Evolutionary conservation across 2,113 vertebrate species (phyloP).

Genomic region (Alexandromys fortis): DNA sequence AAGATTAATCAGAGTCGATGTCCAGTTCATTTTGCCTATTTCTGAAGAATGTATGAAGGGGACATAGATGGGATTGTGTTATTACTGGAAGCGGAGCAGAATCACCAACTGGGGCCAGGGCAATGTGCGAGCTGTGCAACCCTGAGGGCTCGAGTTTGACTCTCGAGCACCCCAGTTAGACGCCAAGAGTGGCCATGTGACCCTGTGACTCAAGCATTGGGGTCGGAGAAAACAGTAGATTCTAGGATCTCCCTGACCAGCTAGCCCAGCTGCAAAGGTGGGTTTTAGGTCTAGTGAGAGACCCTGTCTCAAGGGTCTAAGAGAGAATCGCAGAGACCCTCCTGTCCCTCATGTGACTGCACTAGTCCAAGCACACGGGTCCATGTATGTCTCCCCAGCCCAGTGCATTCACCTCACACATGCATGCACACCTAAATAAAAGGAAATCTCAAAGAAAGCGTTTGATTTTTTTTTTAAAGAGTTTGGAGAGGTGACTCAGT

Average conservation of each 20-base stretch:
- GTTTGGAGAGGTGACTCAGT: background rate
- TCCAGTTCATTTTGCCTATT: conserved; percentile 8
- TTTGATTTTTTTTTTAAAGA: background rate
- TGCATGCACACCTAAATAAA: background rate
- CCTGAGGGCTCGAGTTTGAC: background rate
- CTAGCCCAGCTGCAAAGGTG: background rate
- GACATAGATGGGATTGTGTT: background rate
- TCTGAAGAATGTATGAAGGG: conserved; percentile 5
- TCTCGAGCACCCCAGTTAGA: no score
- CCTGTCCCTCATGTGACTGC: background rate
- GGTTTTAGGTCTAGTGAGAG: background rate
- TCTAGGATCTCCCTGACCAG: background rate
- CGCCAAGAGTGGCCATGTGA: no score
- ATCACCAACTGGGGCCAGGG: background rate
- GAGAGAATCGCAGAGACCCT: background rate
- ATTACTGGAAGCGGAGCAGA: background rate
- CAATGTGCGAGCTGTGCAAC: background rate
- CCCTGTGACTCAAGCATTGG: background rate
- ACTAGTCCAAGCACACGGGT: background rate
- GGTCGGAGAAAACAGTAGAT: background rate
- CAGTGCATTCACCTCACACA: background rate
- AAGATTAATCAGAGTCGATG: background rate
- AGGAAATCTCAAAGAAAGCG: background rate
- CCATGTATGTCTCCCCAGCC: no score
- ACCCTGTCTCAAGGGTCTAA: background rate